A percentile compares a stretch with the other conserved stretches of the same genome.
Conservation (phyloP, 2,113 vertebrate species). For the Oophaga pumilio region DNA sequence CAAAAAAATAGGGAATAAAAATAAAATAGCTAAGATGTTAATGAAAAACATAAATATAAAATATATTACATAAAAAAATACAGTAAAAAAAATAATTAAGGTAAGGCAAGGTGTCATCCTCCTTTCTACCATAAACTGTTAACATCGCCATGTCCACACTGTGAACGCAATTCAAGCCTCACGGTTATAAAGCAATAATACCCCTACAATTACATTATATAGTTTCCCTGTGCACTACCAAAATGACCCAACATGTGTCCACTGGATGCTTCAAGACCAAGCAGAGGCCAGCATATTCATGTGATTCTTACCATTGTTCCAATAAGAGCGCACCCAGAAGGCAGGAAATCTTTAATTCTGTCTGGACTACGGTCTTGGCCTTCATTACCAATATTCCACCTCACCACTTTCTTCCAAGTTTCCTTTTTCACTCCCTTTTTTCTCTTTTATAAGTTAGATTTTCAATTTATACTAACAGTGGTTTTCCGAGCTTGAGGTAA, state of each 20-base stretch:
- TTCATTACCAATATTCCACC: no score
- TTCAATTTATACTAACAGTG: background rate
- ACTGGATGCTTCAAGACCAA: background rate
- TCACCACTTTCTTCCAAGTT: background rate
- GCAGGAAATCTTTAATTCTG: no score
- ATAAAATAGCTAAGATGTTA: background rate
- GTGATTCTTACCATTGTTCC: background rate
- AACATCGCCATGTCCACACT: background rate
- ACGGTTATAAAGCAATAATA: no score
- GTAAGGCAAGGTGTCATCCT: background rate
- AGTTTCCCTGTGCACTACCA: no score
- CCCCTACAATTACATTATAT: background rate
- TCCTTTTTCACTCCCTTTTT: background rate
- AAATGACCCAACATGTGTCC: background rate
- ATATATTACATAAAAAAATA: background rate
- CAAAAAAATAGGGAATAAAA: no score
- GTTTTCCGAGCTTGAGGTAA: no score
- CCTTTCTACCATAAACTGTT: background rate
- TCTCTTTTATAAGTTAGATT: background rate
- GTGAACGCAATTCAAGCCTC: background rate
- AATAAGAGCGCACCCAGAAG: background rate
- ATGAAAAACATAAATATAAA: background rate
- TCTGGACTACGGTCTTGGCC: no score
- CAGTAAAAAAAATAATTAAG: background rate
- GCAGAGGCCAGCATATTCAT: background rate